Evolutionary conservation across 2,113 vertebrate genomes (phyloP).

Genomic region (Cephalopterus ornatus): DNA sequence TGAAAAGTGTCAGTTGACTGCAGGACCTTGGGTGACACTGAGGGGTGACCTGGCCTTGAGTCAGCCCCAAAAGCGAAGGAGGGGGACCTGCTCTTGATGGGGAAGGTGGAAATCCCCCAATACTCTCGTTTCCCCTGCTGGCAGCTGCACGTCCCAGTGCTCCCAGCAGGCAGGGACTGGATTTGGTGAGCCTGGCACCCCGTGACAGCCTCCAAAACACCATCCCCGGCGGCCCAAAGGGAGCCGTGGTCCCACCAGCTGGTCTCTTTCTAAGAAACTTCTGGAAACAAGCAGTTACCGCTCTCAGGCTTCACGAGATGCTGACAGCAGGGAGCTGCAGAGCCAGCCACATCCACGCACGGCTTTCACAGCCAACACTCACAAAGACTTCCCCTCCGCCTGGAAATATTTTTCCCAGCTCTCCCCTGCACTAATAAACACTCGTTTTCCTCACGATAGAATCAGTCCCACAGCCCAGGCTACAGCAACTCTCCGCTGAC

Average conservation of each 20-base stretch:
- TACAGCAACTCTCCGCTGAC: not conserved
- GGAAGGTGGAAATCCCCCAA: not conserved
- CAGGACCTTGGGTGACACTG: not conserved
- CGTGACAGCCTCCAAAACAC: accelerated
- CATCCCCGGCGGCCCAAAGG: not conserved
- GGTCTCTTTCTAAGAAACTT: not conserved
- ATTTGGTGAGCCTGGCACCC: not conserved
- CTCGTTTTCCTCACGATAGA: not conserved
- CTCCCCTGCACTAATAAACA: not conserved
- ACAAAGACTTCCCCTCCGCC: not conserved
- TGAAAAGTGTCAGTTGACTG: not conserved
- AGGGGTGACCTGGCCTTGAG: not conserved
- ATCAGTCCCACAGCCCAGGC: not conserved
- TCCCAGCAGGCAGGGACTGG: not conserved
- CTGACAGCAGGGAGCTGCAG: not conserved
- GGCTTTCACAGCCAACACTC: not conserved
- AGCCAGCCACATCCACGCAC: accelerated
- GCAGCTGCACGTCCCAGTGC: not conserved
- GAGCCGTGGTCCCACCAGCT: accelerated
- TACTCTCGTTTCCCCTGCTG: accelerated
- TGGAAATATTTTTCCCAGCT: not conserved
- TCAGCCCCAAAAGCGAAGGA: not conserved
- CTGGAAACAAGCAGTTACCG: not conserved
- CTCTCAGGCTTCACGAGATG: not conserved
- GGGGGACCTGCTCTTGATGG: not conserved